Base-by-base conservation (phyloP, 2,113 vertebrate genomes). In the Pseudorhombus dupliciocellatus region DNA sequence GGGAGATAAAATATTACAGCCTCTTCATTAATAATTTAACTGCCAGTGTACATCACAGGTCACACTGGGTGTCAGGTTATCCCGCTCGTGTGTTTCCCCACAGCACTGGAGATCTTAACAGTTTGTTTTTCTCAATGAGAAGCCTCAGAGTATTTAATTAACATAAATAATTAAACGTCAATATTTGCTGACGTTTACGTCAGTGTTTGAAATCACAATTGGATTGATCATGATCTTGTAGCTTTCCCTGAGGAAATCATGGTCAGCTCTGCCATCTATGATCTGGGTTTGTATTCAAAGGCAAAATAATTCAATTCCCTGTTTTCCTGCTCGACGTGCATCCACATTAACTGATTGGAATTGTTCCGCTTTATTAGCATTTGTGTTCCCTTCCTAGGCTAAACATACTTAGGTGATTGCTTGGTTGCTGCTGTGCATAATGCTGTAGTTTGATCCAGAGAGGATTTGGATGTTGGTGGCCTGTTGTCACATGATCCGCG, bases 291-390 rank as follows among this genome's bases (percentile, higher is more conserved):
- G 40, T 61, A 22, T 40, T 69, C 30, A 59, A 66, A 77, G 37
- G 18, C 55, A 73, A 67, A 78, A 56, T 69, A 54, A 70, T 76
- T 83, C 65, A 66, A 58, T 57, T 56, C 53, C 75, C 61, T 40
- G 15, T 58, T 83, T 83, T 67, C n/a, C 55, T 70, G 60, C 56
- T 68, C 22, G 56, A 68, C 50, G 37, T 1, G 1, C 31, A 30
- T 73, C 65, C 61, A 70, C 84, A 90, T 90, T 90, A 87, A 87
- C 82, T 88, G 84, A 91, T 89, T 89, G 87, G 71, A 89, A 80
- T 64, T 69, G 81, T 81, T 84, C 67, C 24, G 81, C 75, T 84
- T 88, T 89, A 90, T 91, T 90, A 85, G 84, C 82, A 80, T 84
- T 81, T 73, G 75, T 70, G 70, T 68, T 69, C 34, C 44, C 55